Base-by-base conservation (phyloP, 1,140 invertebrate species). In the Cydia amplana region DNA sequence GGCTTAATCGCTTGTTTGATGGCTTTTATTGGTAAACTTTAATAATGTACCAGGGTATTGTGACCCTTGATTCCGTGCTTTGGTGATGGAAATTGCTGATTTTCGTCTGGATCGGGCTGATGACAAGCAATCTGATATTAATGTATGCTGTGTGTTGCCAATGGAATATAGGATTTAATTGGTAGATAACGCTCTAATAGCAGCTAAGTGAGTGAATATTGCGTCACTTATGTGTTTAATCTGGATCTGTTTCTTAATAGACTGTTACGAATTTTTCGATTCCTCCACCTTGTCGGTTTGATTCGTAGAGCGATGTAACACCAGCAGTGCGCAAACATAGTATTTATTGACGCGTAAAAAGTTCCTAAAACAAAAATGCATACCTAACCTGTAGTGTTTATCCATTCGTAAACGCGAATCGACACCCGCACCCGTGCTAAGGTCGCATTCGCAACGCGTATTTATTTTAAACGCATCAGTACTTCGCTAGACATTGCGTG, bases 401-500 rank as follows among this genome's bases (percentile, higher is more conserved):
- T 73, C 55, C 51, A n/a, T 49, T 36, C 3, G 74, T 74, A 18
- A 70, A 72, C 74, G 74, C 76, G 36, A 77, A 73, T 78, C 78
- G 79, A 80, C 80, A 85, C 75, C 79, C 78, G 80, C 81, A 84
- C 81, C 79, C 82, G 82, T 81, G 79, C 82, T 83, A 81, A 77
- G 67, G 76, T 74, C 76, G 75, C 77, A 74, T 55, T 60, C 32
- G 63, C 75, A 65, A 75, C 46, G 36, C 72, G 72, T 80, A 77
- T 77, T 80, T 80, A 80, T 81, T 80, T 84, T 78, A 80, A 83
- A 81, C 80, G 78, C 75, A 76, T 75, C 78, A 78, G 78, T 80
- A 81, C 78, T 79, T 79, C 77, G 79, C 70, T 77, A 87, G 80
- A 83, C 84, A 78, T 87, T 85, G 87, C 86, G 84, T 89, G 87